Evolutionary conservation across 1,140 invertebrate genomes (phyloP).

Genomic region (Lycorma delicatula): DNA sequence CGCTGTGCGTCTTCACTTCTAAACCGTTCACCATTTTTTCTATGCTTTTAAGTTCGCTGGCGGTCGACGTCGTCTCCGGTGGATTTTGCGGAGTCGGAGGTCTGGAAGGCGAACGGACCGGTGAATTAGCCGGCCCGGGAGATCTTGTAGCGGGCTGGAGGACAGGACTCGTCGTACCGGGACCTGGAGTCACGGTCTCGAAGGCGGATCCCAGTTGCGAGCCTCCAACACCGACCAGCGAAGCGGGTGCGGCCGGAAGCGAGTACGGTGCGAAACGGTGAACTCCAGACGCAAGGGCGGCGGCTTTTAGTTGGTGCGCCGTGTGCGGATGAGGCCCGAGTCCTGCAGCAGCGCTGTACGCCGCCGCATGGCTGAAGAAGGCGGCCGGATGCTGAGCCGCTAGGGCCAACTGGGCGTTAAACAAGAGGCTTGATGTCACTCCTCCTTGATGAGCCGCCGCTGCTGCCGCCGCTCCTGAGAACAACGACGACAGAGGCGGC

Average conservation of each 20-base stretch:
- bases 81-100: conserved; percentile 12
- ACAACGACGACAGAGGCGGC: conserved; percentile 25
- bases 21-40: conserved; percentile 95
- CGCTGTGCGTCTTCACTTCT: conserved; percentile 40
- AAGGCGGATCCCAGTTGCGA: conserved; percentile 66
- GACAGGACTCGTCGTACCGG: conserved; percentile 50
- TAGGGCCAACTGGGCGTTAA: conserved; percentile 71
- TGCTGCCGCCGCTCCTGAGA: conserved; percentile 47
- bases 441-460: conserved; percentile 43
- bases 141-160: conserved; percentile 28
- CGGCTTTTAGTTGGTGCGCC: conserved; percentile 42
- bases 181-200: conserved; percentile 74
- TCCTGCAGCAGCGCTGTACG: conserved; percentile 43
- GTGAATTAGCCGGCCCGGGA: conserved; percentile 39
- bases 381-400: conserved; percentile 65
- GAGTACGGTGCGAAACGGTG: conserved; percentile 81
- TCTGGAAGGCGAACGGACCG: conserved; percentile 21
- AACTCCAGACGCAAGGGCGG: conserved; percentile 38
- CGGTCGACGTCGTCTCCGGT: conserved; percentile 20
- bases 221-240: conserved; percentile 38
- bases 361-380: conserved; percentile 55
- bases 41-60: conserved; percentile 82
- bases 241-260: conserved; percentile 44
- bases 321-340: conserved; percentile 41
- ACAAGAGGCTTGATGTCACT: conserved; percentile 62